Percentiles rank a stretch among this genome's conserved stretches.
phyloP scores from a whole-genome alignment of 2,113 vertebrate species.

The Ammodytes dubius region DNA sequence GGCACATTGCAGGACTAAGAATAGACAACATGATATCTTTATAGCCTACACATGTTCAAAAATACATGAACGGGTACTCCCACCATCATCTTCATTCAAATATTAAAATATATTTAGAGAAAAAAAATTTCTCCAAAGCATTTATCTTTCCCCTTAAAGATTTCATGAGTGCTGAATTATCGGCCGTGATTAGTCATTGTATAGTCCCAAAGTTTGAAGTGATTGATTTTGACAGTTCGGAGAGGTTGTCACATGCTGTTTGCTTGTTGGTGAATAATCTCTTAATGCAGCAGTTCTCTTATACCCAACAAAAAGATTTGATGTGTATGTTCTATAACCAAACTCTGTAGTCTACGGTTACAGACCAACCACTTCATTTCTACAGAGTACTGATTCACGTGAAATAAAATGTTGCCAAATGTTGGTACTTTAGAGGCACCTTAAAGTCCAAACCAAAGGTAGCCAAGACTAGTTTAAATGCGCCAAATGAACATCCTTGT shows the following conservation, averaged over 20 bases:
- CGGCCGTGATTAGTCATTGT: slow-evolving; percentile 14
- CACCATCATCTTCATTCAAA: slow-evolving; percentile 19
- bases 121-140: slow-evolving; percentile 2
- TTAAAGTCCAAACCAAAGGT: no score
- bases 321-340: neutral
- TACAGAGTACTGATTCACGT: no score
- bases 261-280: neutral
- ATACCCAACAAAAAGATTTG: neutral
- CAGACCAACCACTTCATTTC: no score
- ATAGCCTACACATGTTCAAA: slow-evolving; percentile 1
- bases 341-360: no score
- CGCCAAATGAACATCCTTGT: no score
- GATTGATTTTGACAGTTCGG: slow-evolving; percentile 23
- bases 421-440: no score
- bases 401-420: no score
- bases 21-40: neutral
- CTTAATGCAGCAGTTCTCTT: neutral
- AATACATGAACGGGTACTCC: slow-evolving; percentile 12
- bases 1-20: slow-evolving; percentile 24
- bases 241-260: neutral
- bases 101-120: slow-evolving; percentile 3
- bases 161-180: slow-evolving; percentile 39
- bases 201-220: slow-evolving; percentile 23
- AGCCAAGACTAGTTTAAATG: no score
- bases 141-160: slow-evolving; percentile 27